Evolutionary conservation across 2,797 vertebrate genomes (phyloP), one percentile per base, ranked within the genome.

Genomic region (Rhabdophis nuchalis): DNA sequence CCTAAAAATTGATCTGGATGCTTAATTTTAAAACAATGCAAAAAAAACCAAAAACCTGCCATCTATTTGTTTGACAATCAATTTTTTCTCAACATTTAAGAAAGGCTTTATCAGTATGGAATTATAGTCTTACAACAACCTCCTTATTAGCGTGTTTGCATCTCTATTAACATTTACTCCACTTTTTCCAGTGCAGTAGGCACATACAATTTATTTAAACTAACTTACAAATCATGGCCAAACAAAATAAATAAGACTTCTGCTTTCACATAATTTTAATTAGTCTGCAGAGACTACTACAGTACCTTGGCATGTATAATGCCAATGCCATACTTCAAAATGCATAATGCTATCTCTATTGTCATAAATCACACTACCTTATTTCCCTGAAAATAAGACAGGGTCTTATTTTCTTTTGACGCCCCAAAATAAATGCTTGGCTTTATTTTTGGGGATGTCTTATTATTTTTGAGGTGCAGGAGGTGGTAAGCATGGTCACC

Each of bases 211-310:
- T 96, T 96, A 95, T 96, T 96, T 95, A 96, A 95, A 23, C 93
- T 95, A 95, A 95, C 72, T 96, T 87, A 94, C 27, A 91, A 93
- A 93, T 96, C 96, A 94, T n/a, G 94, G 23, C 90, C 86, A 89
- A 95, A 95, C 90, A 93, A 96, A 96, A 96, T 91, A 94, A 97
- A 95, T 23, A 95, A 85, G 85, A 96, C 97, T 88, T 50, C 85
- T 94, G 41, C 86, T 95, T 96, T 89, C 68, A 92, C 87, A 95
- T 96, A 95, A 94, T 92, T 23, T 96, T 97, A 97, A 97, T 97
- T 96, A 97, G 88, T 90, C 95, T 93, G 64, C 18, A 86, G 95
- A 96, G 92, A 61, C 8, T 29, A 53, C 56, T 93, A 93, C 32
- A 72, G 72, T 95, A 94, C 91, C 58, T 92, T 88, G 88, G 86